Conservation (phyloP, 2,888 invertebrate genomes). For the Erebia aethiops region DNA sequence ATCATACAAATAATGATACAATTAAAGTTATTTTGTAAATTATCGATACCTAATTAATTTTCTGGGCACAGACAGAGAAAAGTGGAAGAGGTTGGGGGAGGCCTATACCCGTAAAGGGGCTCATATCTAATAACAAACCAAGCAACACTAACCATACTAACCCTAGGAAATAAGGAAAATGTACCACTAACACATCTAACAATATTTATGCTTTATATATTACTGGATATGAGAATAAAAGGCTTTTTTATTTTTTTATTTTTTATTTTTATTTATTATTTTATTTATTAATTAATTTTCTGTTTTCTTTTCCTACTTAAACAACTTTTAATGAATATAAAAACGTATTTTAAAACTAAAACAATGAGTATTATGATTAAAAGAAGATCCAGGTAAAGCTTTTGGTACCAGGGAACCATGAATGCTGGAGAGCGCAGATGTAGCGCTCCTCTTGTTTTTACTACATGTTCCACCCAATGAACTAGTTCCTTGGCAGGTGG, state of each 20-base stretch:
- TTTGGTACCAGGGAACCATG: conserved; percentile 56
- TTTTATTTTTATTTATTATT: too few species aligned
- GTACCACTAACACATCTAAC: too few species aligned
- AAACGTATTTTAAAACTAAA: conserved; percentile 11
- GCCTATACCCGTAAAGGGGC: too few species aligned
- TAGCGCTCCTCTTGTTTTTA: conserved; percentile 53
- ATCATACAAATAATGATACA: too few species aligned
- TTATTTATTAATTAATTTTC: conserved; percentile 25
- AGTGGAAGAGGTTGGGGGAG: too few species aligned
- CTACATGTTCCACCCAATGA: conserved; percentile 61
- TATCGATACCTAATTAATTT: conserved; percentile 15
- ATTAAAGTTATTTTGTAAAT: background rate
- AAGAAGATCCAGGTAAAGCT: conserved; percentile 54
- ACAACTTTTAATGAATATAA: conserved; percentile 12
- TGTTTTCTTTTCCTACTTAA: conserved; percentile 1
- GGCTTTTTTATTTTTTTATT: too few species aligned
- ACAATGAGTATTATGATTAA: conserved; percentile 14
- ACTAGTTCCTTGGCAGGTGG: conserved; percentile 51
- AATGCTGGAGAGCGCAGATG: conserved; percentile 59
- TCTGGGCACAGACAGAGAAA: too few species aligned
- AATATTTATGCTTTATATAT: too few species aligned
- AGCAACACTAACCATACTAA: too few species aligned
- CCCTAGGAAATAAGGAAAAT: too few species aligned
- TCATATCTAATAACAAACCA: too few species aligned
- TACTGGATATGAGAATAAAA: too few species aligned